A percentile compares a stretch with the other conserved stretches of the same genome.
These are phyloP conservation scores for Lordiphosa stackelbergi DNA, from an alignment of 1,140 invertebrate genomes.

Conservation along the genomic window DNA sequence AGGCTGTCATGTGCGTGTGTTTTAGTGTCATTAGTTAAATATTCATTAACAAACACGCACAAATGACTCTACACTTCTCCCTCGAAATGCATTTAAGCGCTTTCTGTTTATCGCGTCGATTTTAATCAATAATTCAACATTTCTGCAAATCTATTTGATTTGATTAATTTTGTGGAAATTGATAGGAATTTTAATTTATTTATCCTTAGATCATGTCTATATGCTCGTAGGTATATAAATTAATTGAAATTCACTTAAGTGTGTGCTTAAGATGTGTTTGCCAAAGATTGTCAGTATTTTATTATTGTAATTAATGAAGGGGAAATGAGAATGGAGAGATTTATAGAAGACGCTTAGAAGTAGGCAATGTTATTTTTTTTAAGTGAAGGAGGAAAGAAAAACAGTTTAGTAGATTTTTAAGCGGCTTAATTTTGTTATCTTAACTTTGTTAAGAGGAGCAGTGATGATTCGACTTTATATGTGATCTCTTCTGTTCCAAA, in stretches of 20 bases:
- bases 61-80: constrained; percentile 34
- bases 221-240: constrained; percentile 1
- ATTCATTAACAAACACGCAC: constrained; percentile 39
- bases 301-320: too few species aligned
- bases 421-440: too few species aligned
- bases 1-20: constrained; percentile 4
- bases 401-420: too few species aligned
- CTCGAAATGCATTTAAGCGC: constrained; percentile 14
- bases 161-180: constrained; percentile 46
- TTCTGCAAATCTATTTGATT: constrained; percentile 43
- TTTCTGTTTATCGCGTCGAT: constrained; percentile 33
- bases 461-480: too few species aligned
- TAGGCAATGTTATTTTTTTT: too few species aligned
- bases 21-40: constrained; percentile 45
- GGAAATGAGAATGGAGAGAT: too few species aligned
- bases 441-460: too few species aligned
- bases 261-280: constrained; percentile 5
- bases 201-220: neutral
- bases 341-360: too few species aligned
- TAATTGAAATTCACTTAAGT: constrained; percentile 7
- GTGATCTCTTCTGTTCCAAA: too few species aligned
- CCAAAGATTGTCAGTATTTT: neutral
- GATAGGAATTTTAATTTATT: constrained; percentile 23
- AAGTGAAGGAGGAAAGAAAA: too few species aligned
- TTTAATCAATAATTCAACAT: constrained; percentile 40